phyloP scores from a whole-genome alignment of 2,888 invertebrate species.

The Ormyrus labotus region DNA sequence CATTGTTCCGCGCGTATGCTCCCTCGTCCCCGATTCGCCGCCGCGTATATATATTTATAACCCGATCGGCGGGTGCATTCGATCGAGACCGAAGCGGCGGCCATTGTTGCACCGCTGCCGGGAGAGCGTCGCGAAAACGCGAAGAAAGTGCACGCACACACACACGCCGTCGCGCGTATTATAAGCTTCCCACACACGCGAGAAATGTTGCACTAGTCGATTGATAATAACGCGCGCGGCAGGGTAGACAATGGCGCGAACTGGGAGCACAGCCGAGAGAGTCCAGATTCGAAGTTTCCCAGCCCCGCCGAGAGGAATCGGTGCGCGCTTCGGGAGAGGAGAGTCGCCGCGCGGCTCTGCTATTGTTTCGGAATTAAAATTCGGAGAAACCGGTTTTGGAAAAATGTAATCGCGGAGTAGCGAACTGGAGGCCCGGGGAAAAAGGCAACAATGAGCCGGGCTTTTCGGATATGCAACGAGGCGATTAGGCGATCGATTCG shows the following conservation, averaged over 20 bases:
- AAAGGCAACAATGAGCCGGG: no score
- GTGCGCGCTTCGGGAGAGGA: no score
- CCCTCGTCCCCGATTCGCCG: constrained; percentile 5
- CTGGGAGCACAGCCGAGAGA: background rate
- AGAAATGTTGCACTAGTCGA: background rate
- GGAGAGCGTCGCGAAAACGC: background rate
- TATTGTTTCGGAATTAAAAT: no score
- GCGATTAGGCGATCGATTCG: no score
- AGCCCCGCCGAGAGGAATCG: no score
- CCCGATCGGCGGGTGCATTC: constrained; percentile 5
- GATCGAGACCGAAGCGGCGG: constrained; percentile 18
- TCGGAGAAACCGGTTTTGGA: no score
- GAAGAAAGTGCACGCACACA: background rate
- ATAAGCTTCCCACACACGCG: background rate
- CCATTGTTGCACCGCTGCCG: constrained; percentile 3
- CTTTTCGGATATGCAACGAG: no score
- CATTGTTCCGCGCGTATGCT: background rate
- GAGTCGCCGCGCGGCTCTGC: no score
- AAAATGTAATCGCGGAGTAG: no score
- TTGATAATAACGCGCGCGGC: background rate
- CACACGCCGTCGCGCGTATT: constrained; percentile 4
- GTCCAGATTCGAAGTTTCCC: no score
- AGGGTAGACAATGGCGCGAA: background rate
- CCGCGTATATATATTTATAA: constrained; percentile 12
- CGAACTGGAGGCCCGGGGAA: no score